Percentiles rank a stretch among this genome's conserved stretches.
phyloP scores from a whole-genome alignment of 2,113 vertebrate genomes.

The Isurus oxyrinchus region DNA sequence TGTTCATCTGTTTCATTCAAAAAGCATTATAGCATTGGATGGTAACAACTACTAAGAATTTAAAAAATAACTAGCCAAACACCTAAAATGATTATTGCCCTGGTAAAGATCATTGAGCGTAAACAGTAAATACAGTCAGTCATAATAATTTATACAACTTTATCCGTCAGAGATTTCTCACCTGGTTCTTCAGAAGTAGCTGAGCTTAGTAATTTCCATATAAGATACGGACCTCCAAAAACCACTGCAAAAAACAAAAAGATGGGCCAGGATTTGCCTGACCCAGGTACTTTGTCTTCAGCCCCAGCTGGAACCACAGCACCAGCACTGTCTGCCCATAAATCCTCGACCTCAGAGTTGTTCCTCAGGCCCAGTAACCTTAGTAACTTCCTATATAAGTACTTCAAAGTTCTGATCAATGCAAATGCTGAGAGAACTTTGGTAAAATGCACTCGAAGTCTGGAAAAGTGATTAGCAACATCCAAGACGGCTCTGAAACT shows the following conservation, averaged over 20 bases:
- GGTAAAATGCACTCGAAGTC: slow-evolving; percentile 85
- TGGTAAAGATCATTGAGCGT: background rate
- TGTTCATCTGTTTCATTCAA: background rate
- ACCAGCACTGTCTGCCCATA: slow-evolving; percentile 83
- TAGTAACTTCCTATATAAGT: slow-evolving; percentile 76
- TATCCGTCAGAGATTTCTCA: slow-evolving; percentile 48
- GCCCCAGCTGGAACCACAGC: slow-evolving; percentile 58
- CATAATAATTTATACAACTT: background rate
- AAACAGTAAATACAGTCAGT: background rate
- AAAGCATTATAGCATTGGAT: background rate
- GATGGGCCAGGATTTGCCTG: slow-evolving; percentile 95
- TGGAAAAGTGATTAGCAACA: slow-evolving; percentile 91
- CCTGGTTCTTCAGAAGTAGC: slow-evolving; percentile 63
- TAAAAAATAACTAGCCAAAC: background rate
- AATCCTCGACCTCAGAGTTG: slow-evolving; percentile 74
- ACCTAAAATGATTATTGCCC: background rate
- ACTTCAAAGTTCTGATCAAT: slow-evolving; percentile 82
- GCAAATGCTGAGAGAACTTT: slow-evolving; percentile 92
- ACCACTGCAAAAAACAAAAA: slow-evolving; percentile 92
- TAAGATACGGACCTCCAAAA: slow-evolving; percentile 90
- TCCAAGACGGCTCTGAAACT: slow-evolving; percentile 94
- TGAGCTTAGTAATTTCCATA: slow-evolving; percentile 88
- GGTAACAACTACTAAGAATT: background rate
- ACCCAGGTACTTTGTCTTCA: slow-evolving; percentile 58
- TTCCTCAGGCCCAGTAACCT: slow-evolving; percentile 71